Evolutionary conservation across 2,888 invertebrate genomes (phyloP).

Genomic region (Apamea crenata): DNA sequence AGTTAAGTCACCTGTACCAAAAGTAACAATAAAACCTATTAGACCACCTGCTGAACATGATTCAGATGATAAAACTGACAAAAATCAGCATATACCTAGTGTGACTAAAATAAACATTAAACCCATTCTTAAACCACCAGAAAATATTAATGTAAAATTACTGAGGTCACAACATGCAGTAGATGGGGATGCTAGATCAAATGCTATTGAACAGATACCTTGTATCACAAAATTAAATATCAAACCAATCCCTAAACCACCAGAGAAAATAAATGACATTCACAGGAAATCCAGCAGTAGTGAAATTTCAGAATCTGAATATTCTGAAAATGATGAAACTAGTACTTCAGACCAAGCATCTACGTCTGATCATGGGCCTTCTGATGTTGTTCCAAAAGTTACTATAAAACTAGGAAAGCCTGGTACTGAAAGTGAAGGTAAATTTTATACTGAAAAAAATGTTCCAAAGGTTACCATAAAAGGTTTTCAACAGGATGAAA

Average conservation of each 20-base stretch:
- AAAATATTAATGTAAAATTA: constrained; percentile 80
- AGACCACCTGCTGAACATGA: constrained; percentile 76
- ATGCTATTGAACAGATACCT: constrained; percentile 80
- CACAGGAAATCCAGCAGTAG: constrained; percentile 89
- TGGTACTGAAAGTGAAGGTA: constrained; percentile 85
- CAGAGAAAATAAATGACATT: constrained; percentile 85
- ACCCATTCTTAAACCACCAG: constrained; percentile 84
- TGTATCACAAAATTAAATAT: constrained; percentile 86
- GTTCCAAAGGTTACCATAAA: constrained; percentile 87
- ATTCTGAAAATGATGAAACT: constrained; percentile 89
- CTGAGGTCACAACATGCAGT: constrained; percentile 73
- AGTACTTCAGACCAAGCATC: constrained; percentile 87
- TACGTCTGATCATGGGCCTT: constrained; percentile 82
- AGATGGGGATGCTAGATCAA: constrained; percentile 64
- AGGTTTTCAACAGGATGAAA: constrained; percentile 81
- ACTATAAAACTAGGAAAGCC: constrained; percentile 88
- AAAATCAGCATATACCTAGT: constrained; percentile 78
- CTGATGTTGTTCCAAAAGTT: constrained; percentile 85
- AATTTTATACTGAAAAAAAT: constrained; percentile 86
- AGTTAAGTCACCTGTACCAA: constrained; percentile 83
- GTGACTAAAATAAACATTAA: constrained; percentile 87
- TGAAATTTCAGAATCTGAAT: constrained; percentile 89
- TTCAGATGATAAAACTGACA: constrained; percentile 60
- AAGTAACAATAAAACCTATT: constrained; percentile 88
- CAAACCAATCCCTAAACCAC: constrained; percentile 87